These are phyloP conservation scores for Pachypanchax playfairii DNA, from an alignment of 2,113 vertebrate species.

Conservation along the genomic window DNA sequence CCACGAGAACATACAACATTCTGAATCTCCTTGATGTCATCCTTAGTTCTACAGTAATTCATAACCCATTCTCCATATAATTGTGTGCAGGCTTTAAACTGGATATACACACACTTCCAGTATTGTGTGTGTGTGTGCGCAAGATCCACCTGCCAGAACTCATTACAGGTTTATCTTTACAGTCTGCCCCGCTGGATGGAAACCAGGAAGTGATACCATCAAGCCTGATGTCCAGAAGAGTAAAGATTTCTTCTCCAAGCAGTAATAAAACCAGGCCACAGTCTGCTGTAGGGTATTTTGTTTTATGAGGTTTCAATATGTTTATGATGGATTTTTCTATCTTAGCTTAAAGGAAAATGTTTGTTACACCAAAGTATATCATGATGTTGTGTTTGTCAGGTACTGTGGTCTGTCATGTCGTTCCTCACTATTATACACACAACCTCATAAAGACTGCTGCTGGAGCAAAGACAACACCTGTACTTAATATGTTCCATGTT, in stretches of 20 bases:
- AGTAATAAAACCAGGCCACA: slow-evolving; percentile 73
- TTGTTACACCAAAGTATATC: slow-evolving; percentile 34
- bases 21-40: too few relatives aligned
- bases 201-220: slow-evolving; percentile 97
- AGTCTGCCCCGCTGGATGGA: slow-evolving; percentile 99
- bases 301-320: slow-evolving; percentile 46
- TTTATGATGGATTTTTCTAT: too few relatives aligned
- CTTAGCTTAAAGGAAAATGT: too few relatives aligned
- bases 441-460: slow-evolving; percentile 6
- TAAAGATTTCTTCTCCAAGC: slow-evolving; percentile 97
- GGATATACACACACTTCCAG: neutral
- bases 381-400: slow-evolving; percentile 11
- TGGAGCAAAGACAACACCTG: neutral
- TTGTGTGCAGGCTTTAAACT: neutral
- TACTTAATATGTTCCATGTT: neutral
- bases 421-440: neutral
- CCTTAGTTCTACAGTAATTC: too few relatives aligned
- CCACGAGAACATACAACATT: too few relatives aligned
- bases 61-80: too few relatives aligned
- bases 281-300: slow-evolving; percentile 65
- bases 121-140: too few relatives aligned
- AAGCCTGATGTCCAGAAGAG: slow-evolving; percentile 95
- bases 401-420: slow-evolving; percentile 5
- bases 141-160: slow-evolving; percentile 34
- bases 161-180: slow-evolving; percentile 70